Evolutionary conservation across 2,113 vertebrate species (phyloP), one percentile per base, ranked within the genome.

Genomic region (Numenius arquata): DNA sequence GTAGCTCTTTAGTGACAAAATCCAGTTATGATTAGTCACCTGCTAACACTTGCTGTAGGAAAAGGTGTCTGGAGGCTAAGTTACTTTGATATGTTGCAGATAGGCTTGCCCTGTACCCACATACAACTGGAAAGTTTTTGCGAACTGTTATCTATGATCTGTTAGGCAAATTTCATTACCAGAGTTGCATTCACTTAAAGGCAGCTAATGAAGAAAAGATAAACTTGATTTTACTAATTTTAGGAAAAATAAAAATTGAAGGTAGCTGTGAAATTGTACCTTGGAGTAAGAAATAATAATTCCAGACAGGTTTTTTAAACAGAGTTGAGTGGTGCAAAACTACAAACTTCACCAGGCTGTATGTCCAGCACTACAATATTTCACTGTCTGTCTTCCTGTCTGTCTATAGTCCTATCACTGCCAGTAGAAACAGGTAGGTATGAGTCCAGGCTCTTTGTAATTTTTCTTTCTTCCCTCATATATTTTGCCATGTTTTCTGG

Each of bases 341-440:
- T 38, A 6, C 15, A 41, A 74, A 20, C 23, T 15, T 36, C 29
- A 34, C 14, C 30, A 47, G 41, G 26, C 83, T 86, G 2, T n/a
- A 3, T 11, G 61, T 61, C 56, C 41, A 67, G 34, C 47, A 25
- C 26, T 50, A 6, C 19, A 34, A 10, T 5, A 11, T 45, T 66
- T 85, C 38, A 34, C 48, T 0, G 6, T 52, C 38, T 1, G 0
- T 59, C 48, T 67, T 76, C 38, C n/a, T n/a, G n/a, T n/a, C n/a
- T n/a, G n/a, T 55, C 36, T 62, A 14, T 29, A 16, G 22, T 26
- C 17, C 65, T 74, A 0, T 13, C 0, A 0, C 40, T 86, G 73
- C 25, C 25, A 5, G 52, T 53, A 52, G 52, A 40, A 86, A 43
- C 0, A 22, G 15, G 36, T 38, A 85, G 34, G 14, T 32, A 38